These are phyloP conservation scores for Tethya wilhelma DNA, from an alignment of 37 sponge, comb jelly and placozoan species.

Conservation along the genomic window DNA sequence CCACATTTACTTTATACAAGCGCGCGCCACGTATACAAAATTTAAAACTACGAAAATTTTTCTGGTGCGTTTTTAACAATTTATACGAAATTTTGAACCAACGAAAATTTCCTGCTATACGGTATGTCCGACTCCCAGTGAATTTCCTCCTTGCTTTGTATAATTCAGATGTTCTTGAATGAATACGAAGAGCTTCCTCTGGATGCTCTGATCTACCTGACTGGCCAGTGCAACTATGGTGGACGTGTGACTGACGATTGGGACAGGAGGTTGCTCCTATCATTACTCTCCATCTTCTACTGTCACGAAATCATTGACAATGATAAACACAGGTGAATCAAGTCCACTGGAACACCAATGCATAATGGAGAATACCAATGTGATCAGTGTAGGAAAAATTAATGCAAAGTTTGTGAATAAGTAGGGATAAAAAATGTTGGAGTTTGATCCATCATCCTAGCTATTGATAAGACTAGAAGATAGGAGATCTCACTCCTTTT, in stretches of 20 bases:
- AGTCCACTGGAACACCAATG: too few relatives aligned
- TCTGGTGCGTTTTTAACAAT: too few relatives aligned
- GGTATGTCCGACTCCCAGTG: too few relatives aligned
- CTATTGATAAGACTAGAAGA: too few relatives aligned
- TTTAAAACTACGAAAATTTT: neutral
- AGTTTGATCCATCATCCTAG: too few relatives aligned
- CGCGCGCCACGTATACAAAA: neutral
- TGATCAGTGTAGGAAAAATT: too few relatives aligned
- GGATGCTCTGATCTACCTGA: constrained; percentile 91
- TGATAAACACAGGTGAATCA: constrained; percentile 79
- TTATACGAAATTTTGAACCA: too few relatives aligned
- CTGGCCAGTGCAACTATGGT: constrained; percentile 99
- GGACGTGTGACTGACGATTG: constrained; percentile 98
- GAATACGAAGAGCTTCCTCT: constrained; percentile 93
- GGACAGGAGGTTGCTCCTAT: constrained; percentile 91
- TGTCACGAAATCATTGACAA: constrained; percentile 67
- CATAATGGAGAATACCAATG: too few relatives aligned
- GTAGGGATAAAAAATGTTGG: too few relatives aligned
- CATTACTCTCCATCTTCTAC: constrained; percentile 93
- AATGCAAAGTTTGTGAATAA: too few relatives aligned
- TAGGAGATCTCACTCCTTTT: too few relatives aligned
- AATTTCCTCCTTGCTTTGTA: neutral
- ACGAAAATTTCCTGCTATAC: too few relatives aligned
- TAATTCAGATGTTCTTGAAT: constrained; percentile 93
- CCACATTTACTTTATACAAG: neutral